phyloP scores from a whole-genome alignment of 2,113 vertebrate species.

The Asarcornis scutulata region DNA sequence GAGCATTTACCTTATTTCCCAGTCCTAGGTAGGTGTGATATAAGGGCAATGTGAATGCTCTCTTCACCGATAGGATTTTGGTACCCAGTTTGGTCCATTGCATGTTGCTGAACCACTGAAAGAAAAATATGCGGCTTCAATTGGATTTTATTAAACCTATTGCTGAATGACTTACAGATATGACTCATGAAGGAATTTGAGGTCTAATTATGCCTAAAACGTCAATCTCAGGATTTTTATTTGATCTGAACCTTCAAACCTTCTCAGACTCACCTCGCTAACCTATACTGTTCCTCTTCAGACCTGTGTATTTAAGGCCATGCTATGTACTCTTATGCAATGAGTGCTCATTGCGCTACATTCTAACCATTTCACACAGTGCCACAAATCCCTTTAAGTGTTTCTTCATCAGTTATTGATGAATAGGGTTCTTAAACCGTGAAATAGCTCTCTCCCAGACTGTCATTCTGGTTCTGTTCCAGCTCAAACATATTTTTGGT shows the following conservation, averaged over 20 bases:
- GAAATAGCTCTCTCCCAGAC: not conserved
- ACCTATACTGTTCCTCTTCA: not conserved
- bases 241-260: not conserved
- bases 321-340: not conserved
- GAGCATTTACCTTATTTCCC: accelerated
- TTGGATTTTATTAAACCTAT: not conserved
- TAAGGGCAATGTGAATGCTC: not conserved
- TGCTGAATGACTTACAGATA: not conserved
- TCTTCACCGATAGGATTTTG: not conserved
- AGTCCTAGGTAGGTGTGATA: not conserved
- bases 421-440: not conserved
- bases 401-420: slow-evolving; percentile 21
- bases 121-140: not conserved
- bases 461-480: slow-evolving; percentile 58
- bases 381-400: not conserved
- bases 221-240: not conserved
- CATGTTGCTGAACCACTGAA: not conserved
- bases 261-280: not conserved
- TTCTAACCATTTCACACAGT: not conserved
- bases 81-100: not conserved
- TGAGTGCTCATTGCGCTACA: not conserved
- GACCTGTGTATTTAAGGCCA: not conserved
- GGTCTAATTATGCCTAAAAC: not conserved
- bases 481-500: slow-evolving; percentile 64
- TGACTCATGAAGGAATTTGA: not conserved